Conservation (phyloP, 2,797 vertebrate genomes). For the Chrosomus eos region DNA sequence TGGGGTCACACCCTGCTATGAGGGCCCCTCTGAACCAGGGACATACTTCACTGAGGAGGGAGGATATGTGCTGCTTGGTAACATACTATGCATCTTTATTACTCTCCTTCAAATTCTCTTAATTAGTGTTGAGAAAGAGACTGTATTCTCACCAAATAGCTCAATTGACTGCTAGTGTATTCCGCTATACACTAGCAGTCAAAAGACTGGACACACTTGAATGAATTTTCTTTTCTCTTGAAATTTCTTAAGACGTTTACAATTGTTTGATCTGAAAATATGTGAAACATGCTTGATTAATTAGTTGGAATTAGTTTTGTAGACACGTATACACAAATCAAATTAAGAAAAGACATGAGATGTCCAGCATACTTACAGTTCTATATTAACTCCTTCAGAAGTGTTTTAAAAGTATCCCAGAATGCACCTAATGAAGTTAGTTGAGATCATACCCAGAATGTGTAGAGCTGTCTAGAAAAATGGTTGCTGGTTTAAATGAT, state of each 20-base stretch:
- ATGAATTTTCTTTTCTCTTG: background rate
- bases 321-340: background rate
- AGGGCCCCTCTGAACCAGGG: conserved; percentile 87
- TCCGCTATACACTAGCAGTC: too few species aligned
- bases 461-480: background rate
- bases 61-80: conserved; percentile 91
- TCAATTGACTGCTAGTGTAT: background rate
- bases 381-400: background rate
- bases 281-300: too few species aligned
- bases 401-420: background rate
- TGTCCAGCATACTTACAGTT: background rate
- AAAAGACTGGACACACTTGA: background rate
- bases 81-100: conserved; percentile 22
- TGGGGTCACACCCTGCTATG: conserved; percentile 92
- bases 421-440: background rate
- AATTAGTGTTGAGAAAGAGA: background rate
- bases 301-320: background rate
- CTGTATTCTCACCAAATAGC: background rate
- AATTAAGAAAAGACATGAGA: background rate
- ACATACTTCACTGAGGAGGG: conserved; percentile 92
- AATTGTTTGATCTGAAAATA: background rate
- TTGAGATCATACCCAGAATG: background rate
- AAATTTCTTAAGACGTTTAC: background rate
- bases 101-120: background rate
- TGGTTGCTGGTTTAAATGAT: background rate